Base-by-base conservation (phyloP, 64 coral and sea anemone genomes). In the Anthopleura sola region DNA sequence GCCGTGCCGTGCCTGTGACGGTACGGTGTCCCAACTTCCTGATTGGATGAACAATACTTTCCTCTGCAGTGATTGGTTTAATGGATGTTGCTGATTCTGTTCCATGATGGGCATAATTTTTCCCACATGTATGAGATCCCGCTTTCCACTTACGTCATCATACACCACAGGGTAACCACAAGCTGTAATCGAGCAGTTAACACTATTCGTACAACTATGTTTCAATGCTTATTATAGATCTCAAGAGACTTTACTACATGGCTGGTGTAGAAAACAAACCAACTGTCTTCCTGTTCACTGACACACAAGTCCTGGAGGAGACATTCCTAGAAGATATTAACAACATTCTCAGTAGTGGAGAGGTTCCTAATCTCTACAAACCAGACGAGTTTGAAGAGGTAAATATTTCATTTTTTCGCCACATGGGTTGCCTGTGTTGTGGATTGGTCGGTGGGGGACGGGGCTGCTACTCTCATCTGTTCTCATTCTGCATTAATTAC, bases 331-430 rank as follows among this genome's bases (percentile, higher is more conserved):
- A 99, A 32, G 97, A 99, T 78, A 95, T 99, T 48, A 95, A 94
- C 51, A 99, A 99, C 77, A 99, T 99, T 58, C 93, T 99, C 31
- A 99, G 97, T 84, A 99, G 97, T 86, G 97, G 97, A 34, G 97
- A 99, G 68, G 97, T 99, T 2, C 97, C 97, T 50, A 99, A 99
- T 40, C 82, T 99, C 7, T 99, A 99, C 82, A 99, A 99, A 92
- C 93, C 97, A 18, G 97, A 99, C 55, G 97, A 99, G 48, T 99
- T 99, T 99, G 97, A 99, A 82, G 97, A 99, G 97, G 97, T 98
- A 26, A 38, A n/a, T n/a, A n/a, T n/a, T n/a, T n/a, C n/a, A n/a
- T n/a, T 20, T 62, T 26, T 8, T 62, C 5, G 21, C 19, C 23
- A 0, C 7, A 26, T 62, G 50, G 7, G 50, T 17, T 53, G 50